Percentiles rank a stretch among this genome's conserved stretches.
Evolutionary conservation across 2,888 invertebrate genomes (phyloP).

Genomic region (Lapara coniferarum): DNA sequence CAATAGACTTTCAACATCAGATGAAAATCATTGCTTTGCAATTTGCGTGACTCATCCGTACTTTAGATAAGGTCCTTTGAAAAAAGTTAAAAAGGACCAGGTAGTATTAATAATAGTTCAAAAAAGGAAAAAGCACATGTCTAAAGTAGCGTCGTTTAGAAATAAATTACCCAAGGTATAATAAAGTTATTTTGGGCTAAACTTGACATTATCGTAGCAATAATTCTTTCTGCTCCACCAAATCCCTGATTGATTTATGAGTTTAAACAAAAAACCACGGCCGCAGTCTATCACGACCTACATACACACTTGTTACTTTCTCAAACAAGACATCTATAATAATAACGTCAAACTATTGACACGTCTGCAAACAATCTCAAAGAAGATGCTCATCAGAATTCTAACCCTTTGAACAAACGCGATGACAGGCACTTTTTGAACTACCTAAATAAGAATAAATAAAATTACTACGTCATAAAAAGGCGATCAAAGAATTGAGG

Average conservation of each 20-base stretch:
- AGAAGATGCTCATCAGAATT: neutral
- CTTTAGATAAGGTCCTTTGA: neutral
- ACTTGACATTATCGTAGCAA: neutral
- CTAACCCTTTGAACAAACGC: conserved; percentile 44
- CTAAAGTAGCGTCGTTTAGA: too few species aligned
- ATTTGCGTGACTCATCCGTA: conserved; percentile 9
- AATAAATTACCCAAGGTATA: neutral
- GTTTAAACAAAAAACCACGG: neutral
- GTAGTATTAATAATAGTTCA: neutral
- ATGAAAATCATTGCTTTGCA: neutral
- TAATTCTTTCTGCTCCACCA: neutral
- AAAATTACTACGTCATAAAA: conserved; percentile 64
- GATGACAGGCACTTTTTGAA: conserved; percentile 52
- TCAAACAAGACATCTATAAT: neutral
- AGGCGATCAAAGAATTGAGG: conserved; percentile 56
- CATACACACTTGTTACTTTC: neutral
- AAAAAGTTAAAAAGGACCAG: neutral
- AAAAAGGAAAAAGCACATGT: neutral
- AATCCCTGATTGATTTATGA: neutral
- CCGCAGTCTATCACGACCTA: neutral
- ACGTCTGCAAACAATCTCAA: conserved; percentile 22
- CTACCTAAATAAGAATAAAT: conserved; percentile 52
- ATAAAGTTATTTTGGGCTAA: neutral
- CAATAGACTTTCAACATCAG: conserved; percentile 7
- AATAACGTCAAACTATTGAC: conserved; percentile 12